phyloP scores from a whole-genome alignment of 2,113 vertebrate species.

The Ptilorrhoa leucosticta region DNA sequence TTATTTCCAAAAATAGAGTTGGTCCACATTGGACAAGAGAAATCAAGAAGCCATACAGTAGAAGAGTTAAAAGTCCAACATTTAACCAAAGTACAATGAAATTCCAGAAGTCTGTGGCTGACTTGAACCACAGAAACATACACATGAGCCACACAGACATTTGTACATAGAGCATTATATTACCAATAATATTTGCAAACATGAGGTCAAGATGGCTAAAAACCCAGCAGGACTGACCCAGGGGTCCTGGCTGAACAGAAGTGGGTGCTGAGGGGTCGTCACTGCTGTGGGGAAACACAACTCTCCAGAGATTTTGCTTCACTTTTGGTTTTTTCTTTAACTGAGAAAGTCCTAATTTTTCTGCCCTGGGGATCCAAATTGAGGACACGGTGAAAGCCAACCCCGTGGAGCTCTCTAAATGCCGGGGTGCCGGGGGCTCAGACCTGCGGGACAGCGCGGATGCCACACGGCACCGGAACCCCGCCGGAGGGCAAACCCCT shows the following conservation, averaged over 20 bases:
- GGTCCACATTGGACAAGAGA: constrained; percentile 54
- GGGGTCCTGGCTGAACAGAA: constrained; percentile 45
- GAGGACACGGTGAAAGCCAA: neutral
- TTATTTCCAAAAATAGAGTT: constrained; percentile 68
- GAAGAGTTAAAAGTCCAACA: constrained; percentile 58
- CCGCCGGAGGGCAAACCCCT: neutral
- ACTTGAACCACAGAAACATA: constrained; percentile 64
- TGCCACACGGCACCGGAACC: neutral
- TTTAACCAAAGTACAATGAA: constrained; percentile 64
- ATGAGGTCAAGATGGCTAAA: constrained; percentile 64
- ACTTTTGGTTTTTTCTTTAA: neutral
- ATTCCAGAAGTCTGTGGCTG: constrained; percentile 55
- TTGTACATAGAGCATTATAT: constrained; percentile 63
- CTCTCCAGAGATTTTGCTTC: neutral
- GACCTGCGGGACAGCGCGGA: neutral
- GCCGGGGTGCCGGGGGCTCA: neutral
- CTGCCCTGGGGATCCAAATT: constrained; percentile 22
- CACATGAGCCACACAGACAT: constrained; percentile 54
- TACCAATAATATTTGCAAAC: constrained; percentile 71
- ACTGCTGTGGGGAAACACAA: constrained; percentile 11
- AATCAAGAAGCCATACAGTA: constrained; percentile 61
- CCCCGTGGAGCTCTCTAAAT: neutral
- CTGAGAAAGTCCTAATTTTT: constrained; percentile 35
- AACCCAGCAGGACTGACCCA: constrained; percentile 46
- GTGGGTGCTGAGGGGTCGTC: neutral